Conservation (phyloP, 2,113 vertebrate genomes). For the Panthera leo region DNA sequence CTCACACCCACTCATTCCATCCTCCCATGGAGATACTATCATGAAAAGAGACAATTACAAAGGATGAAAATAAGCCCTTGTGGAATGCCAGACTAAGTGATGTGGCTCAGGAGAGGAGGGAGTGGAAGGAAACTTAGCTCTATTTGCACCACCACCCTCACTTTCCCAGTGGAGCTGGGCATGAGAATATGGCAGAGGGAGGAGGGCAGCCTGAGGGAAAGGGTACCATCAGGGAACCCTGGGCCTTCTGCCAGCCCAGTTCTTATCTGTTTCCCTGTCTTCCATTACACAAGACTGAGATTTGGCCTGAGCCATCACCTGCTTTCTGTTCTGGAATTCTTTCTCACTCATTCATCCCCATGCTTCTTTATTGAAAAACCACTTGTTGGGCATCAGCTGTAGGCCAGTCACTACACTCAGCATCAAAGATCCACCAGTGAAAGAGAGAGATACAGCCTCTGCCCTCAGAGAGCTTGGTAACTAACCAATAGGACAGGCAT, state of each 20-base stretch:
- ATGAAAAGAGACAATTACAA: not conserved
- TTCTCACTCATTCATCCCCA: not conserved
- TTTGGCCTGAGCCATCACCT: not conserved
- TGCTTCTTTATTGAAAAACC: not conserved
- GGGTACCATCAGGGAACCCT: not conserved
- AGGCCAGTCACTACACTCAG: not conserved
- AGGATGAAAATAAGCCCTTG: not conserved
- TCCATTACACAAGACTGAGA: not conserved
- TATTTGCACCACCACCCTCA: not conserved
- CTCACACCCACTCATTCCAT: too few relatives aligned
- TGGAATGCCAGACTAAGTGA: not conserved
- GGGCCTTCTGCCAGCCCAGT: not conserved
- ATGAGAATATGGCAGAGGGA: not conserved
- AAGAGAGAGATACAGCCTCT: not conserved
- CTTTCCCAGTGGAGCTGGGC: too few relatives aligned
- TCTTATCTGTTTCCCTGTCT: not conserved
- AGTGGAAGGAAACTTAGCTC: not conserved
- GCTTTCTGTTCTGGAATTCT: not conserved
- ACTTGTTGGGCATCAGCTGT: not conserved
- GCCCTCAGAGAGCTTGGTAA: not conserved
- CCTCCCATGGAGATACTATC: not conserved
- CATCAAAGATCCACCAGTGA: not conserved
- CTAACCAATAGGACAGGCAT: not conserved
- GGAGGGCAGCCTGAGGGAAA: not conserved
- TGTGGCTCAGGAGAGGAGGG: not conserved